phyloP scores from a whole-genome alignment of 2,888 invertebrate species.

The Mythimna lalbum region DNA sequence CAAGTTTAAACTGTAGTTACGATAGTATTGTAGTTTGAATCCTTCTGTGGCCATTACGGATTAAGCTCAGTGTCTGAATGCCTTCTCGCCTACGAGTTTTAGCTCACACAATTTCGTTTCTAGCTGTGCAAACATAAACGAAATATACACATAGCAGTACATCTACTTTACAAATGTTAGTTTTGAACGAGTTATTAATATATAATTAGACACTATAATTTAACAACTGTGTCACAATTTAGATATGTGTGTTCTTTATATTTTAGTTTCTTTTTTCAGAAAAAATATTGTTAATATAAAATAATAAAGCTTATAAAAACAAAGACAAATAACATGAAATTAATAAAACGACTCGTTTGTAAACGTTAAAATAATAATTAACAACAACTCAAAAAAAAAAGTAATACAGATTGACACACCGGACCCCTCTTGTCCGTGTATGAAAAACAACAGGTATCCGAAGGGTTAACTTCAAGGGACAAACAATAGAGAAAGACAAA shows the following conservation, averaged over 20 bases:
- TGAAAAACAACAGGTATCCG: slow-evolving; percentile 85
- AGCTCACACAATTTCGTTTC: slow-evolving; percentile 22
- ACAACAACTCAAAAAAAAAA: slow-evolving; percentile 70
- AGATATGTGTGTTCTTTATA: not conserved
- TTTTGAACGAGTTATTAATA: slow-evolving; percentile 1
- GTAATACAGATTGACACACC: slow-evolving; percentile 81
- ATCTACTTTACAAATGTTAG: slow-evolving; percentile 8
- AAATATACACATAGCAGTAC: slow-evolving; percentile 11
- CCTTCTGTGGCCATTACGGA: slow-evolving; percentile 29
- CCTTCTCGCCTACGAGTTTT: slow-evolving; percentile 45
- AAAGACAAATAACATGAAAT: slow-evolving; percentile 36
- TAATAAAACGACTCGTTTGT: slow-evolving; percentile 59
- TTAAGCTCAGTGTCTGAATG: slow-evolving; percentile 32
- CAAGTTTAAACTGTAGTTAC: slow-evolving; percentile 15
- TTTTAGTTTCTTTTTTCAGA: not conserved
- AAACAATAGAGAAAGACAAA: slow-evolving; percentile 79
- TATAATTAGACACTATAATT: not conserved
- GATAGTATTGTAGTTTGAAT: slow-evolving; percentile 21
- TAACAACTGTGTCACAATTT: not conserved
- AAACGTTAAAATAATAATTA: slow-evolving; percentile 77
- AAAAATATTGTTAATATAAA: no score
- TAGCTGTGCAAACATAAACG: slow-evolving; percentile 13
- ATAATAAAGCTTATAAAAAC: not conserved
- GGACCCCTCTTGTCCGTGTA: slow-evolving; percentile 77
- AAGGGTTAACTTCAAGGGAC: slow-evolving; percentile 82